Conservation (phyloP, 2,888 invertebrate species). For the Tenthredo amoena region DNA sequence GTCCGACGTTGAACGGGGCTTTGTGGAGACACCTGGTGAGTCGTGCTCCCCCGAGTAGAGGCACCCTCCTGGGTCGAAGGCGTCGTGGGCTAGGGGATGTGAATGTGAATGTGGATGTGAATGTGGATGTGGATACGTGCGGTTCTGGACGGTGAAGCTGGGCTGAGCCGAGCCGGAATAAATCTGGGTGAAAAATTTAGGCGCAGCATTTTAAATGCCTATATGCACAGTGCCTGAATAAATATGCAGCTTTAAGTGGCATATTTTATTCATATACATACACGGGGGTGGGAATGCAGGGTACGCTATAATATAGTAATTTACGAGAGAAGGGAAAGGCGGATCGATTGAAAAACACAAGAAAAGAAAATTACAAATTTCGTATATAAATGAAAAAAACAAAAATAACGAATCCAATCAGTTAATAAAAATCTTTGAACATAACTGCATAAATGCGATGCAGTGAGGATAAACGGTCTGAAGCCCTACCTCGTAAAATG, state of each 20-base stretch:
- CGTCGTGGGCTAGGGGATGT: conserved; percentile 2
- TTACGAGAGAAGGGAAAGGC: background rate
- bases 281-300: background rate
- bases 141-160: conserved; percentile 1
- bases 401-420: background rate
- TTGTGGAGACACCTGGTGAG: conserved; percentile 63
- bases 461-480: background rate
- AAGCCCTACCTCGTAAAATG: background rate
- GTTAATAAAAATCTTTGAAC: background rate
- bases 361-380: background rate
- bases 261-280: conserved; percentile 9
- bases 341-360: background rate
- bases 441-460: background rate
- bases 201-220: background rate
- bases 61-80: conserved; percentile 31
- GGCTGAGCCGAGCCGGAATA: conserved; percentile 16
- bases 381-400: too few species aligned
- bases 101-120: background rate
- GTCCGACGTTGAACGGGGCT: conserved; percentile 65
- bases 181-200: conserved; percentile 9
- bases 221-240: background rate
- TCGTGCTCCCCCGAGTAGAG: conserved; percentile 32
- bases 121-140: background rate
- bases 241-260: background rate
- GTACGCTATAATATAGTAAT: background rate